Evolutionary conservation across 2,888 invertebrate species (phyloP), one percentile per base, ranked within the genome.

Genomic region (Trachelus tabidus): DNA sequence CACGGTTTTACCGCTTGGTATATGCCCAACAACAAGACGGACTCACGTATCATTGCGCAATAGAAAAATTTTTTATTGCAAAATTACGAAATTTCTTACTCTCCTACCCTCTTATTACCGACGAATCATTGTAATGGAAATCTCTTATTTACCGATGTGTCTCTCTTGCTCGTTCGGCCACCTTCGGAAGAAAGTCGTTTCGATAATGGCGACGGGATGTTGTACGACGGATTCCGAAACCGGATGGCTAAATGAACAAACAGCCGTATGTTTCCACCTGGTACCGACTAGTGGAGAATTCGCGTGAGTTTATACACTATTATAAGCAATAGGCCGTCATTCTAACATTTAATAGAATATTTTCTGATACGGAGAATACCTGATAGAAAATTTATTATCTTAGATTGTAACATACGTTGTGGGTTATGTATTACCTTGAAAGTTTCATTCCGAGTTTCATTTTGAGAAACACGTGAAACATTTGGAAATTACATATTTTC

Each of bases 71-170:
- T 12, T 34, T 31, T 34, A 23, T 71, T 71, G 71, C 31, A 34
- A 71, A 71, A n/a, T 71, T 4, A 34, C 71, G 71, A 71, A 71
- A 71, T 71, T 71, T 71, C 71, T 23, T 71, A 31, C 31, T 71
- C 71, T 34, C 33, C 71, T 71, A 34, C 71, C 71, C 71, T 31
- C 31, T 71, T 71, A 71, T 71, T 71, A 71, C 71, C 3, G 33
- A 23, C 15, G 71, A 71, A 71, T 71, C 71, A 31, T 34, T 71
- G 12, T 34, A 34, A 71, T 31, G 31, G 12, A 71, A 34, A 34
- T 71, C 31, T 71, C 71, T 31, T 34, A 71, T 71, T 71, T 34
- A 34, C 33, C 31, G 33, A 56, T 9, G 23, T 56, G 9, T 56
- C 56, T 9, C 23, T 23, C 56, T 4, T 56, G 56, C 23, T 9